These are phyloP conservation scores for Pemphigus obesinymphae DNA, from an alignment of 1,140 invertebrate species.

Conservation along the genomic window DNA sequence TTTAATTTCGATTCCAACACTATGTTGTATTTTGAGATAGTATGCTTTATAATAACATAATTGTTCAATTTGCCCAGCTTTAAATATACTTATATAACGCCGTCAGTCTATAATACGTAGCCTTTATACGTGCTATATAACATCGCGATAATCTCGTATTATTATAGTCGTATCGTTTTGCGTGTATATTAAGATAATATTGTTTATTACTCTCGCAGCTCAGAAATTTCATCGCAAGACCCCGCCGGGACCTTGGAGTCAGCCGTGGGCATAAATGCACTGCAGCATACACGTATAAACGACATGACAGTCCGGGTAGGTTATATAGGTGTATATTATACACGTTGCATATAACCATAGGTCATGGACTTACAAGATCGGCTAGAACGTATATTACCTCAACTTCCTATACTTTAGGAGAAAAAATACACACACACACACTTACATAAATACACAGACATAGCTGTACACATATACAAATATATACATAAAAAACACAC, in stretches of 20 bases:
- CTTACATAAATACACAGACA: too few relatives aligned
- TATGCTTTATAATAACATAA: too few relatives aligned
- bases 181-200: neutral
- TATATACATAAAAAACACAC: neutral
- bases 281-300: neutral
- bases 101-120: too few relatives aligned
- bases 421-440: constrained; percentile 6
- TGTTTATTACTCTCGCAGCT: neutral
- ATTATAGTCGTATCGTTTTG: neutral
- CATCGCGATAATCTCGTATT: too few relatives aligned
- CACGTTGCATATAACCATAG: neutral
- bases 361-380: constrained; percentile 11
- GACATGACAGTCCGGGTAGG: neutral
- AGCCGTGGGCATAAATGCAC: neutral
- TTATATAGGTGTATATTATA: neutral
- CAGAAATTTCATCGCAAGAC: neutral
- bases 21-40: too few relatives aligned
- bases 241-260: neutral
- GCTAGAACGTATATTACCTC: neutral
- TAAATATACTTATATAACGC: too few relatives aligned
- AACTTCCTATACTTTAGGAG: neutral
- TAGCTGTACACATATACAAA: neutral
- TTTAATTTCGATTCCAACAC: too few relatives aligned
- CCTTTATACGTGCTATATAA: too few relatives aligned
- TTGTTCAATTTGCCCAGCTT: too few relatives aligned